Evolutionary conservation across 2,113 vertebrate species (phyloP), one percentile per base, ranked within the genome.

Genomic region (Casuarius casuarius): DNA sequence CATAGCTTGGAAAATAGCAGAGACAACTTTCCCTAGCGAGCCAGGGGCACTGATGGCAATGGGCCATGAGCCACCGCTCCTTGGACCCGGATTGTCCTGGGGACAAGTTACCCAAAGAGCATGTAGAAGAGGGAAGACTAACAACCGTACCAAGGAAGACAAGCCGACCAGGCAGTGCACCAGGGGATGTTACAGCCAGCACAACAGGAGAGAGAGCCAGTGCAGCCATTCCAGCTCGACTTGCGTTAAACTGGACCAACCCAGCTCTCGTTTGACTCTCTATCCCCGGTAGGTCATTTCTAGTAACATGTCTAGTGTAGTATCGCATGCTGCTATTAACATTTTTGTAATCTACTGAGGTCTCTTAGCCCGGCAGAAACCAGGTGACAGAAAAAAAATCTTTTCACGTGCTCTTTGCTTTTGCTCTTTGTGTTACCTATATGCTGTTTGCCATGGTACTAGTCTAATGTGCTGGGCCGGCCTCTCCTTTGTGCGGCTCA

Each of bases 91-190:
- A 63, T 72, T 87, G 26, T 73, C 18, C 5, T 59, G 67, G 44
- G 49, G 23, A 89, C 6, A 18, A 16, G 44, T 35, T 12, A 67
- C 13, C 8, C 0, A 0, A 80, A 65, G n/a, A 46, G 26, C 12
- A 3, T 3, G 6, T 1, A 46, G 35, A 29, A 48, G 65, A 61
- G 35, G 56, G 63, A 51, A 49, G 31, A 26, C 46, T 42, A 54
- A 17, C 2, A 29, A 13, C 29, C 48, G 21, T 65, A 28, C 59
- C 46, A 9, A 56, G 25, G 42, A 79, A 49, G 29, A 19, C 1
- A 1, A 1, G 1, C 35, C 0, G 0, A 6, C 7, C 0, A 0
- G 62, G 29, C 31, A 62, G n/a, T 0, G 1, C 70, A 17, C 29
- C 44, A 52, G 40, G 7, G 8, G 7, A 21, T 56, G 52, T 35